Evolutionary conservation across 1,140 invertebrate species (phyloP).

Genomic region (Drosophila grimshawi): DNA sequence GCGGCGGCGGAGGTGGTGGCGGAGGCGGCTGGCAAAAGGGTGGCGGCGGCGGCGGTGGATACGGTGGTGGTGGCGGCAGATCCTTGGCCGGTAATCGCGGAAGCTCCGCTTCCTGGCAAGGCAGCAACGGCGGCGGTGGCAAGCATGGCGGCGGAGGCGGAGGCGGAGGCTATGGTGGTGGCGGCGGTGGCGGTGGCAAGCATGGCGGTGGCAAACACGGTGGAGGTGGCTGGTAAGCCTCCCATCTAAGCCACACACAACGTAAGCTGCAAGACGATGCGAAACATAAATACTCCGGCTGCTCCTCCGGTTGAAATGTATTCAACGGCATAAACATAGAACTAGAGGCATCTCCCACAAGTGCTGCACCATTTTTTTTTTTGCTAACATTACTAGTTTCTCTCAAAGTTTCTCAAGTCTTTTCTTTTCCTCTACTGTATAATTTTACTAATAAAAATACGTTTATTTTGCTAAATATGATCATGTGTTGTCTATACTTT

Average conservation of each 20-base stretch:
- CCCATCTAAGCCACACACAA: conserved; percentile 2
- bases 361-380: conserved; percentile 24
- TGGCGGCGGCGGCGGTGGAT: conserved; percentile 38
- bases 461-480: conserved; percentile 24
- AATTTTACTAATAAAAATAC: conserved; percentile 57
- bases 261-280: conserved; percentile 32
- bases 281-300: conserved; percentile 41
- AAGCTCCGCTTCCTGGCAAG: conserved; percentile 55
- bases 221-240: conserved; percentile 61
- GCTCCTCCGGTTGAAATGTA: conserved; percentile 39
- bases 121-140: conserved; percentile 29
- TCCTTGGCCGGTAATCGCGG: conserved; percentile 61
- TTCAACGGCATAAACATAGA: conserved; percentile 56
- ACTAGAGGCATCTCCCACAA: conserved; percentile 23
- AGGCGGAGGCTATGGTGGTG: conserved; percentile 24
- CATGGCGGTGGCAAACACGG: conserved; percentile 53
- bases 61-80: conserved; percentile 35
- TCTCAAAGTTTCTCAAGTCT: conserved; percentile 38
- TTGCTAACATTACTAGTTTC: conserved; percentile 25
- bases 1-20: conserved; percentile 15
- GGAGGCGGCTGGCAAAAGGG: conserved; percentile 35
- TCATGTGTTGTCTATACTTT: background rate
- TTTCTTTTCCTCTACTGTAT: conserved; percentile 13
- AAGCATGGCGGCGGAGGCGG: conserved; percentile 53
- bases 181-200: conserved; percentile 46